Evolutionary conservation across 1,140 invertebrate genomes (phyloP).

Genomic region (Drosophila athabasca): DNA sequence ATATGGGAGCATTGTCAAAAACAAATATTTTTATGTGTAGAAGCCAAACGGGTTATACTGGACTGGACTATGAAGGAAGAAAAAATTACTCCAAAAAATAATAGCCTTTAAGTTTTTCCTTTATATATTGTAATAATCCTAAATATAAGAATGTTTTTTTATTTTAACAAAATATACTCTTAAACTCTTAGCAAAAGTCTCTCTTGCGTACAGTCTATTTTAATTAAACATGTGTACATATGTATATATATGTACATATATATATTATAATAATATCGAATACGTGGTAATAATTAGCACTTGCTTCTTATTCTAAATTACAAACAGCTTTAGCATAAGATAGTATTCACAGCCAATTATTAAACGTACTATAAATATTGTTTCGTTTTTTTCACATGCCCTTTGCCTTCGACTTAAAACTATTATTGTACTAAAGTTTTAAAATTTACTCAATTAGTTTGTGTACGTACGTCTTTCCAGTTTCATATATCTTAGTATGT

Average conservation of each 20-base stretch:
- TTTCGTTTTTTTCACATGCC: conserved; percentile 42
- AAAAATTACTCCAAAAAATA: no score
- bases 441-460: conserved; percentile 11
- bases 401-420: conserved; percentile 28
- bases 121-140: background rate
- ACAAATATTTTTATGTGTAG: no score
- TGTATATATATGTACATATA: conserved; percentile 17
- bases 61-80: no score
- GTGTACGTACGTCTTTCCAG: background rate
- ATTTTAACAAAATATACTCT: conserved; percentile 25
- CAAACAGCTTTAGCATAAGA: conserved; percentile 54
- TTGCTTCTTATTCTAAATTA: conserved; percentile 27
- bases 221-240: conserved; percentile 14
- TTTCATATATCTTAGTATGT: conserved; percentile 11
- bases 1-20: no score
- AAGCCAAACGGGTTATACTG: no score
- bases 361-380: conserved; percentile 52
- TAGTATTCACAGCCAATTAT: conserved; percentile 73
- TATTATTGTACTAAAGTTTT: conserved; percentile 62
- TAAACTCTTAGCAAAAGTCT: conserved; percentile 34
- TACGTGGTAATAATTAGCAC: conserved; percentile 18
- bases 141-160: background rate
- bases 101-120: no score
- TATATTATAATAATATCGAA: conserved; percentile 18
- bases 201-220: conserved; percentile 39